Evolutionary conservation across 2,888 invertebrate species (phyloP).

Genomic region (Athalia cordata): DNA sequence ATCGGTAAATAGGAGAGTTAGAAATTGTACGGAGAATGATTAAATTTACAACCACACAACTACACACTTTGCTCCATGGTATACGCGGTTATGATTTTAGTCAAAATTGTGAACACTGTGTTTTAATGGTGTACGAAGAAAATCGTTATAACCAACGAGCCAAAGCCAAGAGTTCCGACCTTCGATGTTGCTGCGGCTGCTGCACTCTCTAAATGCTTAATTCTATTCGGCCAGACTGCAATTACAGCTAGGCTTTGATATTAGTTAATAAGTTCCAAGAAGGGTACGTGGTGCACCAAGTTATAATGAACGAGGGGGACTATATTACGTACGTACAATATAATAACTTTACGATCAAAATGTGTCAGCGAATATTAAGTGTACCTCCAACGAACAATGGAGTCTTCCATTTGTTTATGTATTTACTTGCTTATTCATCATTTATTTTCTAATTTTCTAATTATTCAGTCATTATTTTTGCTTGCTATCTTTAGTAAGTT

Average conservation of each 20-base stretch:
- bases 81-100: too few relatives aligned
- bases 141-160: not conserved
- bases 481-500: too few relatives aligned
- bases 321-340: not conserved
- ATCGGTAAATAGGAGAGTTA: too few relatives aligned
- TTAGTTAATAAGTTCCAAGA: slow-evolving; percentile 16
- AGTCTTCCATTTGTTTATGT: too few relatives aligned
- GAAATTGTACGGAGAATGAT: too few relatives aligned
- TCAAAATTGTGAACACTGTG: not conserved
- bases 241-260: slow-evolving; percentile 11
- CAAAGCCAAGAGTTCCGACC: not conserved
- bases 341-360: not conserved
- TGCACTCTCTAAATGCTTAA: slow-evolving; percentile 17
- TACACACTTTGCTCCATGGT: too few relatives aligned
- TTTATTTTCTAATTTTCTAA: too few relatives aligned
- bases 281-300: not conserved
- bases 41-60: too few relatives aligned
- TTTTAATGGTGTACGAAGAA: not conserved
- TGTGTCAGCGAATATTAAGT: not conserved
- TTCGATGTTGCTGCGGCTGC: not conserved
- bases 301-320: not conserved
- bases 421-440: too few relatives aligned
- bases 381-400: too few relatives aligned
- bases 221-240: slow-evolving; percentile 11
- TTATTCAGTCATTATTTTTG: too few relatives aligned